phyloP scores from a whole-genome alignment of 2,113 vertebrate genomes.

The Lepisosteus osseus region DNA sequence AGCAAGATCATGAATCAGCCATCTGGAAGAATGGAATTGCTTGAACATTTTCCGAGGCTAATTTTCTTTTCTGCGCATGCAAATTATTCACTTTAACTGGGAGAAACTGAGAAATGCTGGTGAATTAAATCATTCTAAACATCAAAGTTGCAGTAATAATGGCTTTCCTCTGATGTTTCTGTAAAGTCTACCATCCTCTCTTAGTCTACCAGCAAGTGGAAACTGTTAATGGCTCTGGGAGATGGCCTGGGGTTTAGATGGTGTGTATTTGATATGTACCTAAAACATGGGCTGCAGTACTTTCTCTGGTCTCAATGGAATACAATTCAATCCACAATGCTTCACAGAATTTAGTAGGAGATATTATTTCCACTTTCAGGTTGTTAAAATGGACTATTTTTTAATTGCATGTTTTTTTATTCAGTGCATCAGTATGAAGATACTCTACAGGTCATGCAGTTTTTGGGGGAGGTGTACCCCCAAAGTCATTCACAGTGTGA shows the following conservation, averaged over 20 bases:
- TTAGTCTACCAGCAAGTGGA: conserved; percentile 18
- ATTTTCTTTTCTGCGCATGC: conserved; percentile 45
- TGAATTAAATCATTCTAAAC: conserved; percentile 44
- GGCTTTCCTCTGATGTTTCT: conserved; percentile 32
- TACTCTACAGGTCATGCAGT: too few species aligned
- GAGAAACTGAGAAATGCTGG: conserved; percentile 33
- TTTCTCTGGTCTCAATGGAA: too few species aligned
- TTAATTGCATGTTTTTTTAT: too few species aligned
- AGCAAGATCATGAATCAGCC: conserved; percentile 35
- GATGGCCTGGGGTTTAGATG: not conserved
- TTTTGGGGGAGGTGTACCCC: too few species aligned
- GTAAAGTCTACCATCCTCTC: conserved; percentile 8
- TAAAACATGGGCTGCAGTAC: too few species aligned
- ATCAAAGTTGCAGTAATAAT: conserved; percentile 38
- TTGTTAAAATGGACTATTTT: too few species aligned
- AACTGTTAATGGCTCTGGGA: conserved; percentile 21
- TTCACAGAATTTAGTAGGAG: too few species aligned
- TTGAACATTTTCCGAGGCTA: conserved; percentile 41
- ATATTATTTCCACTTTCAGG: too few species aligned
- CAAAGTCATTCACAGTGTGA: too few species aligned
- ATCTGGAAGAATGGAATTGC: conserved; percentile 41
- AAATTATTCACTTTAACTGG: conserved; percentile 47
- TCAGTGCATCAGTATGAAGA: too few species aligned
- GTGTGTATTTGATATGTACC: too few species aligned
- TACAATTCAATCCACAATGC: too few species aligned